Evolutionary conservation across 2,888 invertebrate genomes (phyloP).

Genomic region (Aspidiotus rigidus): DNA sequence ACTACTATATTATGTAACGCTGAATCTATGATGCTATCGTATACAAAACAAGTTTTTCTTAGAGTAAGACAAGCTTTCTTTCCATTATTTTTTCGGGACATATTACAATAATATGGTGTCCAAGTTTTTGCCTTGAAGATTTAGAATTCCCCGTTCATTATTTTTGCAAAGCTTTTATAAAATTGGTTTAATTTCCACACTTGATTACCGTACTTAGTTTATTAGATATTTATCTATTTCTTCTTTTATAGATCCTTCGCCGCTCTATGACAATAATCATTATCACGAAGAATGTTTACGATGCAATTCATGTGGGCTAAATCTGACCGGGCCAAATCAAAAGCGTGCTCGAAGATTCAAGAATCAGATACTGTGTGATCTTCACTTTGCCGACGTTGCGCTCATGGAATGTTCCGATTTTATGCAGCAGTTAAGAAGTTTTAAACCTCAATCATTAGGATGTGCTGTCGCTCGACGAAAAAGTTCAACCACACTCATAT

Average conservation of each 20-base stretch:
- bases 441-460: constrained; percentile 90
- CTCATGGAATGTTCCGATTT: constrained; percentile 96
- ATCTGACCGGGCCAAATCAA: constrained; percentile 85
- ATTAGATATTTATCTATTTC: constrained; percentile 40
- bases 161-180: no score
- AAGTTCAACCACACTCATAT: constrained; percentile 86
- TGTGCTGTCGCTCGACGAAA: constrained; percentile 89
- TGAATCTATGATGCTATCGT: no score
- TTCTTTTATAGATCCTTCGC: constrained; percentile 64
- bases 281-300: constrained; percentile 96
- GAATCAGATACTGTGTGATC: constrained; percentile 90
- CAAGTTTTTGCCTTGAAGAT: no score
- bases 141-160: no score
- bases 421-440: constrained; percentile 91
- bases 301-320: constrained; percentile 89
- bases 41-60: no score
- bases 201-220: no score
- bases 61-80: no score
- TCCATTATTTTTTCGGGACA: no score
- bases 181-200: no score
- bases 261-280: constrained; percentile 87
- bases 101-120: no score
- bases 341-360: constrained; percentile 52
- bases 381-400: constrained; percentile 93
- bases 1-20: no score